A percentile compares a stretch with the other conserved stretches of the same genome.
These are phyloP conservation scores for Lumbricus terrestris DNA, from an alignment of 2,888 invertebrate genomes.

Conservation along the genomic window DNA sequence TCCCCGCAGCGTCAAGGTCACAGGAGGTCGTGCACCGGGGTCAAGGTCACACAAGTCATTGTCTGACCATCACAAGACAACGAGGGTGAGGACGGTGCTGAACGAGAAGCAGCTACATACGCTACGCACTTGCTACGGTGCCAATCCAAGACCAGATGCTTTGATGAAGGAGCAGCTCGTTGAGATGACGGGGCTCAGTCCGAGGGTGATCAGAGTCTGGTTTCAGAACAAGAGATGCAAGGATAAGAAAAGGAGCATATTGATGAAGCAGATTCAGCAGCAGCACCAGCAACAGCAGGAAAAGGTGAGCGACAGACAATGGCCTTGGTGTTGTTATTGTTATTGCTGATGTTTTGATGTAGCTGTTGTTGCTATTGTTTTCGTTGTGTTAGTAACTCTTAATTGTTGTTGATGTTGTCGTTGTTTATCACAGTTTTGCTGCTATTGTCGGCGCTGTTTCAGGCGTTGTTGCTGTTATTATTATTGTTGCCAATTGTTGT, in stretches of 20 bases:
- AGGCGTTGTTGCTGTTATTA: too few species aligned
- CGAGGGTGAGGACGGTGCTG: constrained; percentile 93
- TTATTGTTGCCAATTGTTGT: too few species aligned
- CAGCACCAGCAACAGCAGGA: constrained; percentile 79
- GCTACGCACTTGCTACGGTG: constrained; percentile 92
- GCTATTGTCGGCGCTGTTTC: too few species aligned
- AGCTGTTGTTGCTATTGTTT: constrained; percentile 17
- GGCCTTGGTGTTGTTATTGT: constrained; percentile 10
- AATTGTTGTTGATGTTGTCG: constrained; percentile 20
- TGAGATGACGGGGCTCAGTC: constrained; percentile 96
- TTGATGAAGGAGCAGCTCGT: constrained; percentile 99
- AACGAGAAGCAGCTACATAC: constrained; percentile 98
- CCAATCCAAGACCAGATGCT: constrained; percentile 96
- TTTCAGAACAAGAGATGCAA: constrained; percentile 72
- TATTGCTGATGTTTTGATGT: not conserved
- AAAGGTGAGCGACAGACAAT: constrained; percentile 45
- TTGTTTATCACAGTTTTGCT: too few species aligned
- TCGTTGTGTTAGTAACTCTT: constrained; percentile 22
- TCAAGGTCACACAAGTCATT: constrained; percentile 16
- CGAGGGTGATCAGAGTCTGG: constrained; percentile 98
- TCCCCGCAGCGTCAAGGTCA: not conserved
- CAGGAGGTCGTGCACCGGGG: not conserved
- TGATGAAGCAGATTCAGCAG: constrained; percentile 95
- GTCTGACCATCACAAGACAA: constrained; percentile 71
- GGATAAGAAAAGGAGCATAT: constrained; percentile 74